Evolutionary conservation across 1,140 invertebrate species (phyloP).

Genomic region (Argopecten irradians): DNA sequence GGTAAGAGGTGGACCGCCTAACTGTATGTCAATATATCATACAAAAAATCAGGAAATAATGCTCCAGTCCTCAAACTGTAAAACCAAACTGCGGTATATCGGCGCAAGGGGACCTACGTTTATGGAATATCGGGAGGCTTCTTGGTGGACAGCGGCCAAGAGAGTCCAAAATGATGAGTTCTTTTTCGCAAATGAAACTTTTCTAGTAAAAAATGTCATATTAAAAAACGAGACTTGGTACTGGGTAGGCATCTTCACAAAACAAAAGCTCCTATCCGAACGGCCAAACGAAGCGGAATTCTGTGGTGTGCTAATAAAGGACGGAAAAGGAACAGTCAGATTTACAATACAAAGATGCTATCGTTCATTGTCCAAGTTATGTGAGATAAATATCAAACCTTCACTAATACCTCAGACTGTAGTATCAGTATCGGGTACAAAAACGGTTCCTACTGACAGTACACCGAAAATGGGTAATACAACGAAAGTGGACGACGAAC

Average conservation of each 20-base stretch:
- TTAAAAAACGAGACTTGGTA: not conserved
- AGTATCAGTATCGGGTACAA: not conserved
- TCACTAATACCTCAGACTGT: not conserved
- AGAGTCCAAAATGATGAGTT: not conserved
- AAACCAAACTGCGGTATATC: not conserved
- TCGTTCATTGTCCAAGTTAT: not conserved
- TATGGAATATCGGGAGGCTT: not conserved
- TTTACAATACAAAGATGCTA: not conserved
- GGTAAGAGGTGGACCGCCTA: not conserved
- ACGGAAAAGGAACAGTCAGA: not conserved
- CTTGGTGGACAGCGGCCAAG: not conserved
- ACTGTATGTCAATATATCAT: not conserved
- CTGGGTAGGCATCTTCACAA: not conserved
- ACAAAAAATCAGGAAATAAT: not conserved
- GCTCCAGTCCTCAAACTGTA: not conserved
- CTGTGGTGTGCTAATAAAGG: not conserved
- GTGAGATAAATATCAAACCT: not conserved
- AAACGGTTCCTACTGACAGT: not conserved
- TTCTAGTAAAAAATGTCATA: not conserved
- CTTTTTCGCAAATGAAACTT: not conserved
- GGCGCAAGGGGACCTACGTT: not conserved
- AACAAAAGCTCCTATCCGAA: not conserved
- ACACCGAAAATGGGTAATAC: not conserved
- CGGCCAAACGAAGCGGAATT: not conserved
- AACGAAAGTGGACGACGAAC: not conserved